These are phyloP conservation scores for Climacteris rufus DNA, from an alignment of 2,113 vertebrate species.

Conservation along the genomic window DNA sequence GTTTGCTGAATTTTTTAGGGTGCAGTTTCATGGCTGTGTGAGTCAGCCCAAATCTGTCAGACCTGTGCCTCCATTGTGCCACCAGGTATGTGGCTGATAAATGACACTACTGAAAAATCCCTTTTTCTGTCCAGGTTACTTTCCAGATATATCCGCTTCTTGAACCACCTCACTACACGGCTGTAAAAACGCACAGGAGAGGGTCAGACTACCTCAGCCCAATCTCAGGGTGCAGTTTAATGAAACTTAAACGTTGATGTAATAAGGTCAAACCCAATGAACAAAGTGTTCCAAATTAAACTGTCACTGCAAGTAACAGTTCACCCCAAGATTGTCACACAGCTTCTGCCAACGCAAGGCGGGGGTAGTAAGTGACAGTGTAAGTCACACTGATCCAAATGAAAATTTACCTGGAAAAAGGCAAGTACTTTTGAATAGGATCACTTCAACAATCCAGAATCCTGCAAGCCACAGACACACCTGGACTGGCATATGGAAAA, in stretches of 20 bases:
- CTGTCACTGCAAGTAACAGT: not conserved
- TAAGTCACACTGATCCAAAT: not conserved
- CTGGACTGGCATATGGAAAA: not conserved
- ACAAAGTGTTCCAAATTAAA: not conserved
- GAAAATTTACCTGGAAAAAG: not conserved
- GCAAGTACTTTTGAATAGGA: not conserved
- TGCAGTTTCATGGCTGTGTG: not conserved
- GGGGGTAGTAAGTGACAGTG: rapidly evolving
- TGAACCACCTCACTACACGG: not conserved
- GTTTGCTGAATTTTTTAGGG: not conserved
- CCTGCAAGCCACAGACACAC: not conserved
- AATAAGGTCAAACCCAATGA: not conserved
- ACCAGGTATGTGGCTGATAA: rapidly evolving
- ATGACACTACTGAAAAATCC: not conserved
- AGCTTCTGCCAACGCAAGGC: not conserved
- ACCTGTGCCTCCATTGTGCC: not conserved
- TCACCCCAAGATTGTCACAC: not conserved
- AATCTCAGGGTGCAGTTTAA: not conserved
- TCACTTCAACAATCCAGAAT: not conserved
- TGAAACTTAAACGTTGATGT: not conserved
- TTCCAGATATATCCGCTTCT: not conserved
- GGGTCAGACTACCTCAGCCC: not conserved
- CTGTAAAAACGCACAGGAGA: not conserved
- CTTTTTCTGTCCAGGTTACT: not conserved
- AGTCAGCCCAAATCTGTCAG: not conserved